These are phyloP conservation scores for sheep (Ovis aries) DNA, from an alignment of 2,113 vertebrate genomes.

Conservation along the genomic window DNA sequence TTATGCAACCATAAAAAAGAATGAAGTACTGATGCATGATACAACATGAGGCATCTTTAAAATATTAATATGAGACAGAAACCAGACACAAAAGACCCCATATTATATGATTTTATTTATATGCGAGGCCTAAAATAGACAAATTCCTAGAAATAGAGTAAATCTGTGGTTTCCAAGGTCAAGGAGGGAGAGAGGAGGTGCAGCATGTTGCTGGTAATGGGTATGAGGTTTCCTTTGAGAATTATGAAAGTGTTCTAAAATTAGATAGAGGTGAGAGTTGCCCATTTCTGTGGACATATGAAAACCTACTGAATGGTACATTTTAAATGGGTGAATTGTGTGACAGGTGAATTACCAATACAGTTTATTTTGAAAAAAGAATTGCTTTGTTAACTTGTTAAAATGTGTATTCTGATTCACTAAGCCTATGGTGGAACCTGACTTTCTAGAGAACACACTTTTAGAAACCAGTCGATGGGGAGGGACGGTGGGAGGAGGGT, in stretches of 20 bases:
- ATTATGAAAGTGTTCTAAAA: not conserved
- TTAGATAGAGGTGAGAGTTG: not conserved
- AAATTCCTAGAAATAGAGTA: not conserved
- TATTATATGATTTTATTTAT: not conserved
- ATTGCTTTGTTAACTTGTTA: not conserved
- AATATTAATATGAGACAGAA: not conserved
- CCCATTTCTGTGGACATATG: not conserved
- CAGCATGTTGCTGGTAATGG: not conserved
- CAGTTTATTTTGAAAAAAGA: not conserved
- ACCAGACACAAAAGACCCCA: not conserved
- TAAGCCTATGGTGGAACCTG: not conserved
- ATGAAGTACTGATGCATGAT: not conserved
- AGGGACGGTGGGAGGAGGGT: too few relatives aligned
- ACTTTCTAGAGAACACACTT: not conserved
- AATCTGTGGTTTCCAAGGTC: not conserved
- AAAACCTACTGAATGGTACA: not conserved
- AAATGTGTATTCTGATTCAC: not conserved
- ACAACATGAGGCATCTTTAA: not conserved
- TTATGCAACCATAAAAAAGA: not conserved
- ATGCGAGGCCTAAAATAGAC: not conserved
- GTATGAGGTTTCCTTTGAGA: not conserved
- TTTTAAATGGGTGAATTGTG: not conserved
- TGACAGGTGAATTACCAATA: not conserved
- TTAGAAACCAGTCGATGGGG: not conserved
- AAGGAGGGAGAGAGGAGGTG: not conserved